These are phyloP conservation scores for Dryobates pubescens DNA, from an alignment of 2,797 vertebrate genomes.

Conservation along the genomic window DNA sequence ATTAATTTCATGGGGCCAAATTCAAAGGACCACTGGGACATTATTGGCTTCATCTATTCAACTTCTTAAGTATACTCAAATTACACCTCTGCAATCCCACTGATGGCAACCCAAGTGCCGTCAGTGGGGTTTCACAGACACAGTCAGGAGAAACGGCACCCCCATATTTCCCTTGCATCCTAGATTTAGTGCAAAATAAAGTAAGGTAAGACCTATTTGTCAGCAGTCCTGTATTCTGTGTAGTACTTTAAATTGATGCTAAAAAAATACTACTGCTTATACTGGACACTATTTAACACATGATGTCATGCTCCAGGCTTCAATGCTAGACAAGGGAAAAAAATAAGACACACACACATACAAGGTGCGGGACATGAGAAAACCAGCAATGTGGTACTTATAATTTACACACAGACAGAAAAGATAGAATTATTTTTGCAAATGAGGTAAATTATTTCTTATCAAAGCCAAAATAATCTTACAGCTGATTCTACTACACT, in stretches of 20 bases:
- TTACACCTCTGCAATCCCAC: conserved; percentile 46
- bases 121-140: neutral
- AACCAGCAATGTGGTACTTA: neutral
- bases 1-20: conserved; percentile 75
- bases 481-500: conserved; percentile 1
- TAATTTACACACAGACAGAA: neutral
- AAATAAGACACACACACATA: accelerated
- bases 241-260: neutral
- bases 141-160: neutral
- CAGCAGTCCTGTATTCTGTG: neutral
- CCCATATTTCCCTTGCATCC: neutral
- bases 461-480: conserved; percentile 26
- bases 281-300: neutral
- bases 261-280: neutral
- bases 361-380: neutral
- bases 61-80: conserved; percentile 58
- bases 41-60: conserved; percentile 63
- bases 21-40: conserved; percentile 72
- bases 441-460: neutral
- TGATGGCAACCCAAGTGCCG: conserved; percentile 2
- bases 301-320: neutral
- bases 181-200: neutral
- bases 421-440: neutral
- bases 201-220: conserved; percentile 5
- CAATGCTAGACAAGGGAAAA: neutral